Conservation (phyloP, 2,797 vertebrate genomes). For the Hirundo rustica region DNA sequence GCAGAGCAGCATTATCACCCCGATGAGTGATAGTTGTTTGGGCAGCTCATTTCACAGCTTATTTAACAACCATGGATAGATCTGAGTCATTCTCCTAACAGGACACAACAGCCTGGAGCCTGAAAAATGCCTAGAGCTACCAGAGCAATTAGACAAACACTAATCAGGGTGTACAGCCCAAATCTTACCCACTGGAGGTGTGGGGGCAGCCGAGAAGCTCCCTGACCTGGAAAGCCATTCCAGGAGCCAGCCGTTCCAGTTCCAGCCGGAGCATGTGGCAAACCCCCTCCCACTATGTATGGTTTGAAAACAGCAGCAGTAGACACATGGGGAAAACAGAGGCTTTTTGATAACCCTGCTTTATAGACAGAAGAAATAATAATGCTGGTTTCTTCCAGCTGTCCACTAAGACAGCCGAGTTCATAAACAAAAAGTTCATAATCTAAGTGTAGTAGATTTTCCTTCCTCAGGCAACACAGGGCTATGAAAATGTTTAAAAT, state of each 20-base stretch:
- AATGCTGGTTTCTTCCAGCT: slow-evolving; percentile 1
- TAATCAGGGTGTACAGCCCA: neutral
- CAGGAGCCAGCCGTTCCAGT: neutral
- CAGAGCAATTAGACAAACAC: neutral
- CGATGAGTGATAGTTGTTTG: neutral
- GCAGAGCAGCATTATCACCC: neutral
- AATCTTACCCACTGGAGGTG: neutral
- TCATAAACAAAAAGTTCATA: slow-evolving; percentile 62
- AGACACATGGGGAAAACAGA: neutral
- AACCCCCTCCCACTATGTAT: neutral
- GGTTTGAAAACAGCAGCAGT: neutral
- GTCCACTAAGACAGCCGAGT: slow-evolving; percentile 29
- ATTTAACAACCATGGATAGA: neutral
- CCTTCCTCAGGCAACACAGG: slow-evolving; percentile 39
- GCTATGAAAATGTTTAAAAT: slow-evolving; percentile 58
- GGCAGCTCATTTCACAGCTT: neutral
- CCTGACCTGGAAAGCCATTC: neutral
- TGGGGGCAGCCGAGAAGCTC: neutral
- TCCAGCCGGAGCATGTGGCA: neutral
- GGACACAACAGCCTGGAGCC: neutral
- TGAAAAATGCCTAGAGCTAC: neutral
- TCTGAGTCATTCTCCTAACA: neutral
- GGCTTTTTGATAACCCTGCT: neutral
- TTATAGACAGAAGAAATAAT: slow-evolving; percentile 30
- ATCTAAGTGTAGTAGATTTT: slow-evolving; percentile 64